Base-by-base conservation (phyloP, 2,888 invertebrate genomes). In the Nemoura dubitans region DNA sequence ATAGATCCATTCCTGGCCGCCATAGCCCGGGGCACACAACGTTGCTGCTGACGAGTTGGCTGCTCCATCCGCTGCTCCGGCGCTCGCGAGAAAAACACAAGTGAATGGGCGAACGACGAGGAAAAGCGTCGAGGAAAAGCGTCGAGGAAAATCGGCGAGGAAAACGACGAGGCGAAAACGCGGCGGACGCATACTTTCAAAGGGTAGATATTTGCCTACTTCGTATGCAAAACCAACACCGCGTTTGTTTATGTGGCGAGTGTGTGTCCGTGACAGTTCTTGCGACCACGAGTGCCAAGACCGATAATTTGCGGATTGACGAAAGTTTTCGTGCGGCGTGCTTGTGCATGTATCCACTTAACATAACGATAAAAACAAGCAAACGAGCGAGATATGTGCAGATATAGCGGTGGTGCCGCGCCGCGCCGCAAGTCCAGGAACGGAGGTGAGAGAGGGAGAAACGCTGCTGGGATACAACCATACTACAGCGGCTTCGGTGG, bases 291-390 rank as follows among this genome's bases (percentile, higher is more conserved):
- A 84, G 86, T 86, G 87, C 87, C 87, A 87, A 87, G 86, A 86
- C 87, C 87, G 86, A 87, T 86, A 87, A 87, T 87, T 87, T 87
- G 85, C 86, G 87, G 87, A 87, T 87, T 87, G 87, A 86, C 87
- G 86, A 86, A 87, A 87, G 86, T 87, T 87, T 87, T 85, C 87
- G 86, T 87, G 83, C 86, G 85, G 29, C 83, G 85, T 85, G 87
- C 87, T 80, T 82, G 81, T 81, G 87, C 87, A 86, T 87, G 87
- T 87, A 87, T 87, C 87, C 87, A 87, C 87, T 87, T 87, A 86
- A 86, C 86, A 86, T 82, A 43, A 59, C 81, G 82, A 80, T 82
- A 86, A 86, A 86, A 86, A 82, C 81, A 85, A 85, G 76, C 76
- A 86, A 86, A 81, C 86, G 82, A 30, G 81, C 81, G 82, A 86